phyloP scores from a whole-genome alignment of 2,888 invertebrate species.

The Bhutanitis thaidina region DNA sequence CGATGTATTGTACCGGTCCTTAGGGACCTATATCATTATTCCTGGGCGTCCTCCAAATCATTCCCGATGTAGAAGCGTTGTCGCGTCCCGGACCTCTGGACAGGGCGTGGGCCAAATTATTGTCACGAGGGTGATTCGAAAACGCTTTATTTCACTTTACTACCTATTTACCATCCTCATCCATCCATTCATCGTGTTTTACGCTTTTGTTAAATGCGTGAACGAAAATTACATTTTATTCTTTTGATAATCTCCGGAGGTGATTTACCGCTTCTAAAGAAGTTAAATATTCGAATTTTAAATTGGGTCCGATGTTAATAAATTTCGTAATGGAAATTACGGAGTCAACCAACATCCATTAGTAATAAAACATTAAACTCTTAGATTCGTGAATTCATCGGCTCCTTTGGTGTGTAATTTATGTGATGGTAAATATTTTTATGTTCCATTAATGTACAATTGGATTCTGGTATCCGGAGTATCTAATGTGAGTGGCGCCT shows the following conservation, averaged over 20 bases:
- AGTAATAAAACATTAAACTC: slow-evolving; percentile 64
- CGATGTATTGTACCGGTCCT: slow-evolving; percentile 69
- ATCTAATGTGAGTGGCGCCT: slow-evolving; percentile 75
- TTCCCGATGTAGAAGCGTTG: slow-evolving; percentile 66
- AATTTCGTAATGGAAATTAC: slow-evolving; percentile 49
- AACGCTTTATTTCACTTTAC: slow-evolving; percentile 72
- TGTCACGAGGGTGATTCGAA: slow-evolving; percentile 60
- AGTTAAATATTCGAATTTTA: slow-evolving; percentile 36
- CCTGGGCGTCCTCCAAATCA: slow-evolving; percentile 67
- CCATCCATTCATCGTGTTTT: slow-evolving; percentile 58
- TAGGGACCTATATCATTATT: slow-evolving; percentile 75
- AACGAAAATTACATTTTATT: slow-evolving; percentile 37
- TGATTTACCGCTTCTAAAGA: slow-evolving; percentile 47
- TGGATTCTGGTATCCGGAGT: slow-evolving; percentile 66
- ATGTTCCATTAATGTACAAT: slow-evolving; percentile 71
- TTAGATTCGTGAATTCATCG: slow-evolving; percentile 67
- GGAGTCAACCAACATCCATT: slow-evolving; percentile 57
- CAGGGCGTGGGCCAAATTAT: slow-evolving; percentile 52
- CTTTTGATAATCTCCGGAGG: slow-evolving; percentile 37
- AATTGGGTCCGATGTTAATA: slow-evolving; percentile 42
- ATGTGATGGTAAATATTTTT: slow-evolving; percentile 73
- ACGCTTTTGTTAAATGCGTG: slow-evolving; percentile 43
- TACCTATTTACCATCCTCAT: slow-evolving; percentile 50
- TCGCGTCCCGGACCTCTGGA: slow-evolving; percentile 56
- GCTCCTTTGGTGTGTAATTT: slow-evolving; percentile 70